Evolutionary conservation across 2,888 invertebrate species (phyloP).

Genomic region (Loripinus fragilis): DNA sequence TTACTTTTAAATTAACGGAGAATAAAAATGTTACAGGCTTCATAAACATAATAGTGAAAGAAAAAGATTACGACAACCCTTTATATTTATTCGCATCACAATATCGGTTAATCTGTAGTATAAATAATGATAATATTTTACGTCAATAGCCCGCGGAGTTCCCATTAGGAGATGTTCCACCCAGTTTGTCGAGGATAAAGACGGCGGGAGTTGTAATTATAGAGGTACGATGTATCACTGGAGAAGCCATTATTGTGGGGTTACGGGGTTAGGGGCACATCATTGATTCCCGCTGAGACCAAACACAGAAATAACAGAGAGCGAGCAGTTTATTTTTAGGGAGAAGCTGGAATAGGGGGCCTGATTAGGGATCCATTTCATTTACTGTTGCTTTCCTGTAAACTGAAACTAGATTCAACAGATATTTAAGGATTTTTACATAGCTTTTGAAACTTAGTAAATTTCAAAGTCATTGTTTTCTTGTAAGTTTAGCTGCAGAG

Average conservation of each 20-base stretch:
- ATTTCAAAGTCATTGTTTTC: conserved; percentile 7
- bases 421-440: conserved; percentile 2
- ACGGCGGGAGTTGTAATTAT: conserved; percentile 51
- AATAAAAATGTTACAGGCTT: conserved; percentile 28
- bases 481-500: neutral
- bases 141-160: conserved; percentile 56
- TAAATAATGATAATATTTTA: conserved; percentile 60
- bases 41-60: conserved; percentile 24
- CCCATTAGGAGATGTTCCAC: conserved; percentile 49
- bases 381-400: conserved; percentile 27
- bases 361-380: conserved; percentile 42
- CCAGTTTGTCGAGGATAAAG: conserved; percentile 48
- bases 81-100: conserved; percentile 48
- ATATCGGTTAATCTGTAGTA: conserved; percentile 46
- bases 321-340: conserved; percentile 43
- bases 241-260: conserved; percentile 45
- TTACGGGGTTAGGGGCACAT: conserved; percentile 50
- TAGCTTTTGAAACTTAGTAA: conserved; percentile 19
- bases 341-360: conserved; percentile 54
- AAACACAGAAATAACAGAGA: conserved; percentile 38
- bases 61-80: conserved; percentile 36
- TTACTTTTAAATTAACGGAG: conserved; percentile 26
- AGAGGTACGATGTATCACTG: conserved; percentile 48
- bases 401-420: conserved; percentile 18
- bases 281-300: conserved; percentile 44